A percentile compares a stretch with the other conserved stretches of the same genome.
These are phyloP conservation scores for Antennarius maculatus DNA, from an alignment of 2,797 vertebrate genomes.

Conservation along the genomic window DNA sequence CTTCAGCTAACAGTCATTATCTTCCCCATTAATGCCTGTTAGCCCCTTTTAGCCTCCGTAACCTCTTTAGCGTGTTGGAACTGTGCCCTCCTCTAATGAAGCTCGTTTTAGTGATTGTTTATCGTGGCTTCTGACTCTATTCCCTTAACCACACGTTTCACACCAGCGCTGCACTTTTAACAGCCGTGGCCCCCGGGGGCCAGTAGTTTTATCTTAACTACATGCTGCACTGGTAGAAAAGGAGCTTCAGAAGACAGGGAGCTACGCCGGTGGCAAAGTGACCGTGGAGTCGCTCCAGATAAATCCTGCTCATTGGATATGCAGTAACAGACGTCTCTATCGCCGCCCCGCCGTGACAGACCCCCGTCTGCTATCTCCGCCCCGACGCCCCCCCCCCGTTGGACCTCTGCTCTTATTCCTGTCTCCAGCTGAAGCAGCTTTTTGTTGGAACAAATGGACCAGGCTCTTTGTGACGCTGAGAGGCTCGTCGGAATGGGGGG, in stretches of 20 bases:
- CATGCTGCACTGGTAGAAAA: conserved; percentile 12
- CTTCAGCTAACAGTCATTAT: background rate
- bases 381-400: background rate
- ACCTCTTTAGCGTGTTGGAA: conserved; percentile 3
- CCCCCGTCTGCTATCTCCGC: conserved; percentile 1
- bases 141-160: conserved; percentile 1
- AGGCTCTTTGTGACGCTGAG: background rate
- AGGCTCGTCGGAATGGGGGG: conserved; percentile 6
- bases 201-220: conserved; percentile 11
- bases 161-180: conserved; percentile 19
- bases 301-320: conserved; percentile 25
- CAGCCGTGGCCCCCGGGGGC: conserved; percentile 6
- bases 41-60: background rate
- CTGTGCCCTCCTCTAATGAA: conserved; percentile 2
- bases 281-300: conserved; percentile 12
- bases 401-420: too few relatives aligned
- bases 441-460: conserved; percentile 21
- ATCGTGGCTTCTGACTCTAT: background rate
- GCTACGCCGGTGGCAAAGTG: conserved; percentile 24
- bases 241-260: conserved; percentile 7
- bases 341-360: conserved; percentile 7
- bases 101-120: conserved; percentile 5
- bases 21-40: background rate
- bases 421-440: conserved; percentile 4
- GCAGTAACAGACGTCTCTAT: conserved; percentile 8